A percentile compares a stretch with the other conserved stretches of the same genome.
phyloP scores from a whole-genome alignment of 2,113 vertebrate species.

The Bubalus kerabau region DNA sequence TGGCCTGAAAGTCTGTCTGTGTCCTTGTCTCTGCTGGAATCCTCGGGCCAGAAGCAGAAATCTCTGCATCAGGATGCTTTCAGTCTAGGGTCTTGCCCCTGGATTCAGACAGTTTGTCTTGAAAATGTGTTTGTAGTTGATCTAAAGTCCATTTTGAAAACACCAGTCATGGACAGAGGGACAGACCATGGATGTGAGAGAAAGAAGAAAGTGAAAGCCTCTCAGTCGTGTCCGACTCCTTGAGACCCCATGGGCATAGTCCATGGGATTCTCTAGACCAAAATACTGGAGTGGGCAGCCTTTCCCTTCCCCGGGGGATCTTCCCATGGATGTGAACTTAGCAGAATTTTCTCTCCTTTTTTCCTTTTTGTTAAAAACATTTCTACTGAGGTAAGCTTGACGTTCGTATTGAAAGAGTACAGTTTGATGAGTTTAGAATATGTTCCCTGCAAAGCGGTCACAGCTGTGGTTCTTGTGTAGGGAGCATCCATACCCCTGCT shows the following conservation, averaged over 20 bases:
- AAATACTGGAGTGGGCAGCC: not conserved
- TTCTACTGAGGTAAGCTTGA: not conserved
- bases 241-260: not conserved
- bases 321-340: not conserved
- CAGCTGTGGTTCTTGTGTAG: not conserved
- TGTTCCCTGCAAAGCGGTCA: not conserved
- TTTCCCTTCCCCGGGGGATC: not conserved
- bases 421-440: not conserved
- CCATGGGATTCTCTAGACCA: not conserved
- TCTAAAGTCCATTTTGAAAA: not conserved
- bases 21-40: not conserved
- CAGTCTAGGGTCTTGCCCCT: not conserved
- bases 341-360: not conserved
- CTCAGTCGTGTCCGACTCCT: not conserved
- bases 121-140: not conserved
- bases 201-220: not conserved
- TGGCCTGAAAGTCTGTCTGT: not conserved
- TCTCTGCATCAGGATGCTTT: not conserved
- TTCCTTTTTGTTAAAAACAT: not conserved
- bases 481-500: not conserved
- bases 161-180: not conserved
- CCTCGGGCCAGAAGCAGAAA: not conserved
- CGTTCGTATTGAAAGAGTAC: not conserved
- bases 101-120: not conserved
- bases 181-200: not conserved